Base-by-base conservation (phyloP, 2,888 invertebrate genomes). In the Nymphalis c-album region DNA sequence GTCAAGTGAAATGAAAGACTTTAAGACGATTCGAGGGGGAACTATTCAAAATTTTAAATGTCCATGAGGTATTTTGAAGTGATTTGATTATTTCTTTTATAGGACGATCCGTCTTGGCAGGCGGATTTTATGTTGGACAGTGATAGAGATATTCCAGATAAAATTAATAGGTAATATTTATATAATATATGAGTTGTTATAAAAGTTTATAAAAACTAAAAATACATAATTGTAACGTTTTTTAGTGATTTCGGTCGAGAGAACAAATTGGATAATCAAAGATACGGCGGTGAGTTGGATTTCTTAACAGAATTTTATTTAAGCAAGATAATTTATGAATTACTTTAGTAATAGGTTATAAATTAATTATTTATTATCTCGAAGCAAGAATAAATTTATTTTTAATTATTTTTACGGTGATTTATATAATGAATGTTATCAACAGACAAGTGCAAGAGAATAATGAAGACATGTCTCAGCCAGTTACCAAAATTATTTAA, bases 71-170 rank as follows among this genome's bases (percentile, higher is more conserved):
- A n/a, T 13, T 40, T 13, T 13, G 3, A 13, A 13, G 13, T 40
- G 40, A 40, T 60, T 31, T 64, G n/a, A 7, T 65, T 70, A 6
- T 60, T 66, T 66, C 77, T 0, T 57, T 57, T 35, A 10, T 65
- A 90, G 90, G 90, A 90, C 55, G 90, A 90, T 64, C 88, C 90
- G 0, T 84, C 87, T 0, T 91, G 91, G 91, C 91, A 91, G 75
- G 81, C 88, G 0, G 90, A 90, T 70, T 89, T 81, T 72, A 91
- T 91, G 90, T 81, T 90, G 85, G 90, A 91, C 35, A 78, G 71
- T 45, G 88, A 82, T 35, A 74, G 87, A 73, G 89, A 88, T 2
- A 71, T 76, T 35, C 71, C 81, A 0, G 86, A 88, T 26, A 85
- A 76, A 77, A 78, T 65, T 47, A 81, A 74, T 75, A 87, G 84